These are phyloP conservation scores for Drosophila takahashii DNA, from an alignment of 1,140 invertebrate species.

Conservation along the genomic window DNA sequence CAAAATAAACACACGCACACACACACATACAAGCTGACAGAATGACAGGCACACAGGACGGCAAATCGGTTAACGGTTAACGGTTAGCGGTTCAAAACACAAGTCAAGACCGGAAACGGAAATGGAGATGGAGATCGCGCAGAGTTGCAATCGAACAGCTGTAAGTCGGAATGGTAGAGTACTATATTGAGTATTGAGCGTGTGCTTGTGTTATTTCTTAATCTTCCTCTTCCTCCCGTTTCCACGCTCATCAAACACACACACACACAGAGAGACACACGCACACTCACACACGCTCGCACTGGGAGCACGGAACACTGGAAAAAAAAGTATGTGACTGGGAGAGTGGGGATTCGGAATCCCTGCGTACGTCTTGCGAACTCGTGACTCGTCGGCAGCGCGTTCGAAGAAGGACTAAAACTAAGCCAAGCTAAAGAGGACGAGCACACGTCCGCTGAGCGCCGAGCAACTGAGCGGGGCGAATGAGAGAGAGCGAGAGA, in stretches of 20 bases:
- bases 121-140: slow-evolving; percentile 15
- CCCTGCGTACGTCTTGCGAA: slow-evolving; percentile 60
- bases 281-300: slow-evolving; percentile 33
- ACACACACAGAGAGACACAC: slow-evolving; percentile 7
- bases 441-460: slow-evolving; percentile 25
- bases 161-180: slow-evolving; percentile 1
- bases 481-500: slow-evolving; percentile 5
- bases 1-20: slow-evolving; percentile 14
- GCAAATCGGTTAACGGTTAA: slow-evolving; percentile 18
- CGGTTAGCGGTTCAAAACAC: slow-evolving; percentile 19
- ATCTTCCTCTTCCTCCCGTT: slow-evolving; percentile 25
- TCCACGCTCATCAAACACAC: slow-evolving; percentile 23
- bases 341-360: slow-evolving; percentile 21
- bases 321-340: slow-evolving; percentile 58
- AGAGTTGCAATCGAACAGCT: slow-evolving; percentile 33
- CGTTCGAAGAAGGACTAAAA: slow-evolving; percentile 59
- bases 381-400: slow-evolving; percentile 57
- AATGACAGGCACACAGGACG: slow-evolving; percentile 3
- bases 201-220: slow-evolving; percentile 54
- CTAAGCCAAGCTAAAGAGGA: slow-evolving; percentile 32
- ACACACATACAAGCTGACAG: slow-evolving; percentile 2
- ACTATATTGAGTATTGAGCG: slow-evolving; percentile 12
- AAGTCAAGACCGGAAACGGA: slow-evolving; percentile 2
- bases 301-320: slow-evolving; percentile 64
- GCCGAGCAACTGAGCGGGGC: slow-evolving; percentile 19